Evolutionary conservation across 2,888 invertebrate species (phyloP).

Genomic region (Gasteruption jaculator): DNA sequence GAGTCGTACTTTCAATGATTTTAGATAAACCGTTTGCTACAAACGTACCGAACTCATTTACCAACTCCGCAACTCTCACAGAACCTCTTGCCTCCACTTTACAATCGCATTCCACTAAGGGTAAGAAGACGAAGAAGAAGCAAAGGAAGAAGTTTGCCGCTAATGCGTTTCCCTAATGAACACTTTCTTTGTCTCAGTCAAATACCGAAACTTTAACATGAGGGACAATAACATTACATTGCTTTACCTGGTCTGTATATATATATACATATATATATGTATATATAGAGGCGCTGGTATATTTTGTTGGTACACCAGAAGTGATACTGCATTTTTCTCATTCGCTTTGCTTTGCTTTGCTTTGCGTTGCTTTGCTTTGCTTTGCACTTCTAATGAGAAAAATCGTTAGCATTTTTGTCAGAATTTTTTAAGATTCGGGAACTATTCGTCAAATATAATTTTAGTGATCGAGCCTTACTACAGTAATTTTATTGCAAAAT

Average conservation of each 20-base stretch:
- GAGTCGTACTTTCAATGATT: too few relatives aligned
- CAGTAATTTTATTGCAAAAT: slow-evolving; percentile 1
- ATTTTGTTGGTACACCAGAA: too few relatives aligned
- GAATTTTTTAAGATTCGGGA: neutral
- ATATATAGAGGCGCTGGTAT: too few relatives aligned
- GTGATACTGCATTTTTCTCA: too few relatives aligned
- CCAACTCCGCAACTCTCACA: slow-evolving; percentile 15
- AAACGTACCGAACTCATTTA: slow-evolving; percentile 18
- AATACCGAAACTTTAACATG: too few relatives aligned
- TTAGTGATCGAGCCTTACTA: slow-evolving; percentile 17
- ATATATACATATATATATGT: too few relatives aligned
- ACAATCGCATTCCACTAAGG: slow-evolving; percentile 21
- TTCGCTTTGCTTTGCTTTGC: too few relatives aligned
- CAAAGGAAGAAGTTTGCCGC: slow-evolving; percentile 33
- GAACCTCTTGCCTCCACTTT: slow-evolving; percentile 18
- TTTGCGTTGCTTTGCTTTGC: too few relatives aligned
- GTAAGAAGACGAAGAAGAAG: slow-evolving; percentile 23
- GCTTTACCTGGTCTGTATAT: too few relatives aligned
- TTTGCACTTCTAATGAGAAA: too few relatives aligned
- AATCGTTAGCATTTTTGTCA: slow-evolving; percentile 2
- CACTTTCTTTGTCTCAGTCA: slow-evolving; percentile 45
- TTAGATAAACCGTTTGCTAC: slow-evolving; percentile 17
- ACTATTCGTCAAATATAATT: slow-evolving; percentile 27
- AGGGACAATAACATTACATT: too few relatives aligned
- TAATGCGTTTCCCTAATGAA: slow-evolving; percentile 48